Percentiles rank a stretch among this genome's conserved stretches.
Conservation (phyloP, 2,888 invertebrate species). For the Leucophora obtusa region DNA sequence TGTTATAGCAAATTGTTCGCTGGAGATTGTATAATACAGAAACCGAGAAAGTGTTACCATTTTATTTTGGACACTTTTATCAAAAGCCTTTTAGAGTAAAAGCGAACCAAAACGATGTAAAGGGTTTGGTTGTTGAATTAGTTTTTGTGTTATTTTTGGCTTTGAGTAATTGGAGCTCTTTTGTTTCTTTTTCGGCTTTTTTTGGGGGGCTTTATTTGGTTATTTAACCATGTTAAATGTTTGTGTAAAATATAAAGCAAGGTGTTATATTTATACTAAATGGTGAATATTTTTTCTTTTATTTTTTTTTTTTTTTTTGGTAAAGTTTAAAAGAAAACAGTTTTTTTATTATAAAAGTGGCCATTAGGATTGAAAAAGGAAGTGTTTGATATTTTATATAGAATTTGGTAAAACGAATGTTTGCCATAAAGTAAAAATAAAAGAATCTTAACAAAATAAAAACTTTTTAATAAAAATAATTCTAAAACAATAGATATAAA, state of each 20-base stretch:
- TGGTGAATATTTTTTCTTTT: not conserved
- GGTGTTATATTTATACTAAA: conserved; percentile 8
- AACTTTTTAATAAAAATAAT: not conserved
- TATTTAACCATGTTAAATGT: conserved; percentile 29
- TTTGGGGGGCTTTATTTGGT: conserved; percentile 24
- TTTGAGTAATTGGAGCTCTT: conserved; percentile 50
- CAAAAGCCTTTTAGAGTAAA: not conserved
- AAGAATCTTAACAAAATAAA: not conserved
- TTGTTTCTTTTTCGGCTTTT: conserved; percentile 29
- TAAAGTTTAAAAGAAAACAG: not conserved
- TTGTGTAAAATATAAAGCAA: not conserved
- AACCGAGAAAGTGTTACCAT: conserved; percentile 48
- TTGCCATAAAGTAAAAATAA: no score
- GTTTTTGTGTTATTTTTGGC: conserved; percentile 40
- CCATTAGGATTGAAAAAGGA: no score
- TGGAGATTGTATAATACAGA: not conserved
- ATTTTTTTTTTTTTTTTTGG: not conserved
- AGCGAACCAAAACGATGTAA: not conserved
- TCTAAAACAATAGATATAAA: no score
- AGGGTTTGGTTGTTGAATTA: conserved; percentile 23
- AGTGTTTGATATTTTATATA: no score
- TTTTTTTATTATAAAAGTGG: no score
- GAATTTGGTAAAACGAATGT: no score
- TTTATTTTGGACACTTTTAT: conserved; percentile 42
- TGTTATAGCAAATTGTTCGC: not conserved